These are phyloP conservation scores for Gadus macrocephalus DNA, from an alignment of 2,113 vertebrate genomes.

Conservation along the genomic window DNA sequence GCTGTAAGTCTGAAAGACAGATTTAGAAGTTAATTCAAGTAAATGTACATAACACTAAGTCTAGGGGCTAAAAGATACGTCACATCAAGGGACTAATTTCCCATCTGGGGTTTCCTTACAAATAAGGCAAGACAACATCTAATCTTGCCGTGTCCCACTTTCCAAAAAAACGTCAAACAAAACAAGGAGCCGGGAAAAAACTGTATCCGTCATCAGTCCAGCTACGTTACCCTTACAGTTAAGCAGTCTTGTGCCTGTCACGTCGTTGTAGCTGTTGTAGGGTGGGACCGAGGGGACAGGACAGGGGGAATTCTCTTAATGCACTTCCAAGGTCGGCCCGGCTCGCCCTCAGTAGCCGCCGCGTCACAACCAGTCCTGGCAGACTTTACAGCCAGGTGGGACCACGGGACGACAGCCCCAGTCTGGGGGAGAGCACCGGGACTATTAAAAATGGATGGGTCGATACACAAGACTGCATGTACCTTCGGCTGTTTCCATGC, in stretches of 20 bases:
- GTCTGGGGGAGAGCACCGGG: slow-evolving; percentile 25
- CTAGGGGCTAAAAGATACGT: too few species aligned
- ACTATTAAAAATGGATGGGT: slow-evolving; percentile 60
- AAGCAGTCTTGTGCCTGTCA: neutral
- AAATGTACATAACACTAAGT: too few species aligned
- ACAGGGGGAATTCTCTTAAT: slow-evolving; percentile 41
- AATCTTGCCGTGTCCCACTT: too few species aligned
- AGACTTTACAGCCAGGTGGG: slow-evolving; percentile 45
- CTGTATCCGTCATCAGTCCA: too few species aligned
- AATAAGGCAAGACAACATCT: too few species aligned
- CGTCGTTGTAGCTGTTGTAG: neutral
- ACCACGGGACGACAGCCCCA: slow-evolving; percentile 44
- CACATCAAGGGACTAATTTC: too few species aligned
- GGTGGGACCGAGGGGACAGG: neutral
- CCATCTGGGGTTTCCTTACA: too few species aligned
- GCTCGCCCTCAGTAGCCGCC: slow-evolving; percentile 31
- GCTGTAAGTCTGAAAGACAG: too few species aligned
- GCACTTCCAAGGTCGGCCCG: slow-evolving; percentile 54
- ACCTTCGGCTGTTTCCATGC: slow-evolving; percentile 42
- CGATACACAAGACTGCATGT: slow-evolving; percentile 54
- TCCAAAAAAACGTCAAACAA: too few species aligned
- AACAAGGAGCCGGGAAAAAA: too few species aligned
- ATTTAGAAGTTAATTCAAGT: too few species aligned
- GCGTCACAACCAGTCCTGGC: slow-evolving; percentile 53
- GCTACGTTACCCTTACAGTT: neutral